These are phyloP conservation scores for Terebella lapidaria DNA, from an alignment of 2,888 invertebrate species.

Conservation along the genomic window DNA sequence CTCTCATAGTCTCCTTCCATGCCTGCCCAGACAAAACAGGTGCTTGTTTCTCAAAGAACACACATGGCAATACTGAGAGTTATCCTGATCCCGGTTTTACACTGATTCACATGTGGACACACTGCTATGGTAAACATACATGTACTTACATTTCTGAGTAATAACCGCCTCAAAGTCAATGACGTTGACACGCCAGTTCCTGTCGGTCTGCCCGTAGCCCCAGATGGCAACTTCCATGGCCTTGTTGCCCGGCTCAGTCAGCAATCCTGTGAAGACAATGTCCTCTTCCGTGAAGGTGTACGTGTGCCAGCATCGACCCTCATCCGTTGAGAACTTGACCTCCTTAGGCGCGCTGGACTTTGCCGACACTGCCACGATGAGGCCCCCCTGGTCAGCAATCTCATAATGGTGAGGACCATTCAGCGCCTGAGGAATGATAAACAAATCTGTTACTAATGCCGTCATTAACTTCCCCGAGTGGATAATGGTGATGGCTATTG, in stretches of 20 bases:
- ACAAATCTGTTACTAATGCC: too few species aligned
- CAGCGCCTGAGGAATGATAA: slow-evolving; percentile 41
- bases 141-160: slow-evolving; percentile 36
- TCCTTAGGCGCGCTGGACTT: slow-evolving; percentile 26
- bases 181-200: slow-evolving; percentile 40
- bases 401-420: slow-evolving; percentile 48
- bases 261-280: slow-evolving; percentile 31
- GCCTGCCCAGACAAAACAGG: too few species aligned
- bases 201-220: slow-evolving; percentile 36
- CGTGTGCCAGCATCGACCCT: slow-evolving; percentile 50
- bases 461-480: too few species aligned
- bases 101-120: not conserved
- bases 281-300: slow-evolving; percentile 41
- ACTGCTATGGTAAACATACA: too few species aligned
- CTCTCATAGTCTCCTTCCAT: slow-evolving; percentile 36
- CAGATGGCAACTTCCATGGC: slow-evolving; percentile 46
- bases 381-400: slow-evolving; percentile 50
- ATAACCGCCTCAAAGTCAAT: slow-evolving; percentile 46
- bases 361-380: slow-evolving; percentile 44
- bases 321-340: slow-evolving; percentile 50
- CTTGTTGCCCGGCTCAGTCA: slow-evolving; percentile 49
- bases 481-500: too few species aligned
- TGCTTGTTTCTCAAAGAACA: too few species aligned
- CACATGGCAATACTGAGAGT: too few species aligned
- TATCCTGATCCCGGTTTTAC: too few species aligned